Conservation (phyloP, 2,888 invertebrate genomes). For the Sinodicranocentrus sp. region DNA sequence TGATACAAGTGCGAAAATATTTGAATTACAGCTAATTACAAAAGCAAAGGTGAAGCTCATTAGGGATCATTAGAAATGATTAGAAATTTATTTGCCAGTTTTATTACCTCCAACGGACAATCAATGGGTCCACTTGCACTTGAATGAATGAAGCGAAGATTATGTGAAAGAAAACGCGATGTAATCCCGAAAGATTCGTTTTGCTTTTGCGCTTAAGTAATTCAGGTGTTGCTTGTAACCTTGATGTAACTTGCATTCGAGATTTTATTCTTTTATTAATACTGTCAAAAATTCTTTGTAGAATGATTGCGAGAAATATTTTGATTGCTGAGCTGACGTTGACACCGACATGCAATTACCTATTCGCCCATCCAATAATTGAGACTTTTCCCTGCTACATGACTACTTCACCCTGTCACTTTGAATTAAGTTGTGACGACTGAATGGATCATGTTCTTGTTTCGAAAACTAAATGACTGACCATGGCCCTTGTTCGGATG, state of each 20-base stretch:
- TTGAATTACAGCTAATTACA: constrained; percentile 60
- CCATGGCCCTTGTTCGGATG: no score
- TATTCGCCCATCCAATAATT: no score
- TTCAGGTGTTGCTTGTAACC: constrained; percentile 5
- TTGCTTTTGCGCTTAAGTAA: background rate
- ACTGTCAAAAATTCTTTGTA: no score
- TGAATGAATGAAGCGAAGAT: background rate
- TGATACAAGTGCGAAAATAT: constrained; percentile 54
- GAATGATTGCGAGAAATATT: constrained; percentile 2
- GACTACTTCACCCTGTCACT: no score
- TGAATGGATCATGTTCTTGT: no score
- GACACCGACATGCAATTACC: background rate
- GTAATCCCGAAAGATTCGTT: background rate
- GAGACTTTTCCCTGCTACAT: no score
- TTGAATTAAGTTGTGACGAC: no score
- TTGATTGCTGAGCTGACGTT: constrained; percentile 12
- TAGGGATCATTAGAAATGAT: constrained; percentile 60
- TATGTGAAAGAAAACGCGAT: background rate
- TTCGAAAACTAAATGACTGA: no score
- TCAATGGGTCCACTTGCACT: constrained; percentile 2
- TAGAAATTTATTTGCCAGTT: constrained; percentile 56
- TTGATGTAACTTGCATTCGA: background rate
- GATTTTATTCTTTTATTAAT: background rate
- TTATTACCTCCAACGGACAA: constrained; percentile 43
- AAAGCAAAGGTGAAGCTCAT: constrained; percentile 60